Conservation (phyloP, 2,888 invertebrate species). For the Amphiduros pacificus region DNA sequence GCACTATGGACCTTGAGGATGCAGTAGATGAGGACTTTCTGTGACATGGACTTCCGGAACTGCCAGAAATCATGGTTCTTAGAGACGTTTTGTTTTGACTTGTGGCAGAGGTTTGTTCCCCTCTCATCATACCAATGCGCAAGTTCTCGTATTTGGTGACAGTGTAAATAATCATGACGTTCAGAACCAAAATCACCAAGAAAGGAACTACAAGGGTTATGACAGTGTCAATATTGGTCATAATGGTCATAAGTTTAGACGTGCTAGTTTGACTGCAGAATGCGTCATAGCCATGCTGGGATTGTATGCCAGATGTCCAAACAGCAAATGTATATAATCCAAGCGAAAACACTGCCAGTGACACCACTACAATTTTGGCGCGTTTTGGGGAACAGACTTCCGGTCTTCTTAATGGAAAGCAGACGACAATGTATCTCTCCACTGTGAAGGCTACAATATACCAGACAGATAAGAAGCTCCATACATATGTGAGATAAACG, state of each 20-base stretch:
- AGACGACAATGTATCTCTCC: conserved; percentile 80
- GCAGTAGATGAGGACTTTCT: too few relatives aligned
- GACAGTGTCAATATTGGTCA: conserved; percentile 13
- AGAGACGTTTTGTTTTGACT: too few relatives aligned
- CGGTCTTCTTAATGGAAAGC: conserved; percentile 68
- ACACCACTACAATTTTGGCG: conserved; percentile 13
- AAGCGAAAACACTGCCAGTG: conserved; percentile 1
- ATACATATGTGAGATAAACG: conserved; percentile 42
- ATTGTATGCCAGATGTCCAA: conserved; percentile 11
- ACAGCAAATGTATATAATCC: conserved; percentile 13
- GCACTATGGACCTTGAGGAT: not conserved
- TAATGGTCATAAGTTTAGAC: not conserved
- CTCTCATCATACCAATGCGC: too few relatives aligned
- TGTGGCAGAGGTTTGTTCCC: too few relatives aligned
- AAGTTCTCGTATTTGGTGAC: too few relatives aligned
- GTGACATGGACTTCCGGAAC: too few relatives aligned
- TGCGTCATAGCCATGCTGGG: not conserved
- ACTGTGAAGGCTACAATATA: conserved; percentile 83
- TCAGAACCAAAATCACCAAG: conserved; percentile 5
- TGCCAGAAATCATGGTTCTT: too few relatives aligned
- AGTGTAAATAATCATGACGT: conserved; percentile 6
- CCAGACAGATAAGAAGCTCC: conserved; percentile 67
- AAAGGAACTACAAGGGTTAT: conserved; percentile 10
- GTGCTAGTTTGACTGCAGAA: not conserved
- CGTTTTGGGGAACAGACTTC: conserved; percentile 11